Evolutionary conservation across 2,888 invertebrate genomes (phyloP), one percentile per base, ranked within the genome.

Genomic region (Stenodema calcarata): DNA sequence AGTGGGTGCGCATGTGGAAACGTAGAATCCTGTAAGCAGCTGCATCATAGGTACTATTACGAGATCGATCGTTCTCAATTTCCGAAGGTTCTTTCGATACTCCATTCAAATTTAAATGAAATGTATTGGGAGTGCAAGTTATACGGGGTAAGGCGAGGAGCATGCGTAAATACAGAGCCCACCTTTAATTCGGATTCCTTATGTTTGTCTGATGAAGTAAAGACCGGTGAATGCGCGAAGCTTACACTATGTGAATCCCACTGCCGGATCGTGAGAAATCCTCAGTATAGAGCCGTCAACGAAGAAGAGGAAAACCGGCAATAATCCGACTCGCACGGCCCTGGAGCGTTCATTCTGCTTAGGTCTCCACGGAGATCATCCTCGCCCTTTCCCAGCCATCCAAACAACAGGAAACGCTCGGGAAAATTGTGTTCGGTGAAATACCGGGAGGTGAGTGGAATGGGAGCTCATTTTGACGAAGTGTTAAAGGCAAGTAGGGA

Each of bases 181-280:
- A 35, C 35, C 70, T 6, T 23, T 70, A 70, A 44, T 78, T 42
- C 78, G 23, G 44, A 78, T 78, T 78, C 78, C 78, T 16, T 0
- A n/a, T n/a, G 78, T 44, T 78, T 42, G 44, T 44, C 78, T 44
- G 42, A 78, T 44, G 78, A 78, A 78, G 42, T 42, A 42, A 44
- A 78, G 44, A 42, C 18, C 44, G 78, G 23, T 44, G 78, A 44
- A 78, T 78, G 44, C 44, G 78, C 78, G 23, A n/a, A 44, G 78
- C 44, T 78, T 78, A 44, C 78, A 44, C 78, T 44, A 11, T 42
- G 78, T 78, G 78, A 78, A 78, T 78, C 78, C 23, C 42, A 44
- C 44, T 18, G 9, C 27, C n/a, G 78, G 78, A 78, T 35, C 23
- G 78, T 27, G 44, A 44, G 78, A 44, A 78, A 78, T 78, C 44